phyloP scores from a whole-genome alignment of 2,888 invertebrate genomes.

The Drosophila barbarae region DNA sequence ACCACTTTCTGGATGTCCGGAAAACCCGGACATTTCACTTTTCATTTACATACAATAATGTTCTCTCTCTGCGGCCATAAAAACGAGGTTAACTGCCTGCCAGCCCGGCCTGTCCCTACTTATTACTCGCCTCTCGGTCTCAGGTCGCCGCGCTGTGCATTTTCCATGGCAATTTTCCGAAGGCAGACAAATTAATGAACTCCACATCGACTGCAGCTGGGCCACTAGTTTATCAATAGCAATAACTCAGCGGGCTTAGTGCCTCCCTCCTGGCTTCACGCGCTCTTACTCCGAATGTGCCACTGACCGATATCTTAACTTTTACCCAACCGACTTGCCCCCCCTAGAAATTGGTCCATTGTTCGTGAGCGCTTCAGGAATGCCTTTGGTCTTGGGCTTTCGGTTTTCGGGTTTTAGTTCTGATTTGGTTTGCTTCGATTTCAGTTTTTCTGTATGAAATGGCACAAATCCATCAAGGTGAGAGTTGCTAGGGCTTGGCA shows the following conservation, averaged over 20 bases:
- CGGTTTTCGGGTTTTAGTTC: conserved; percentile 23
- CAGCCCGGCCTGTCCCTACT: conserved; percentile 10
- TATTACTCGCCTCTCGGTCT: conserved; percentile 25
- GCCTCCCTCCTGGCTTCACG: conserved; percentile 23
- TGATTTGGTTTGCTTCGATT: conserved; percentile 47
- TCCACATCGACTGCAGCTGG: conserved; percentile 53
- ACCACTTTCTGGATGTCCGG: conserved; percentile 39
- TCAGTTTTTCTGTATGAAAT: conserved; percentile 60
- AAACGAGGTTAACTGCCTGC: conserved; percentile 59
- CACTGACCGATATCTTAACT: conserved; percentile 74
- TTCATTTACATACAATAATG: conserved; percentile 71
- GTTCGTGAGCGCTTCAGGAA: conserved; percentile 52
- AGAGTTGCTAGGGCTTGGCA: conserved; percentile 53
- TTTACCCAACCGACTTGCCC: conserved; percentile 53
- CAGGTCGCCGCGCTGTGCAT: conserved; percentile 52
- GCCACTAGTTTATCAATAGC: conserved; percentile 53
- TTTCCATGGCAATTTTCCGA: conserved; percentile 63
- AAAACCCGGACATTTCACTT: conserved; percentile 59
- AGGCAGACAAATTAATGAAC: conserved; percentile 67
- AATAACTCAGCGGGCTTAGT: conserved; percentile 39
- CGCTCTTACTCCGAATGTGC: conserved; percentile 48
- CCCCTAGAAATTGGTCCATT: conserved; percentile 42
- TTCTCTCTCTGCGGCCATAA: conserved; percentile 51
- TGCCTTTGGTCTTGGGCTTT: conserved; percentile 34
- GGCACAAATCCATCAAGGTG: conserved; percentile 54